Percentiles rank a stretch among this genome's conserved stretches.
phyloP scores from a whole-genome alignment of 2,113 vertebrate genomes.

The Phylloscopus trochiloides region DNA sequence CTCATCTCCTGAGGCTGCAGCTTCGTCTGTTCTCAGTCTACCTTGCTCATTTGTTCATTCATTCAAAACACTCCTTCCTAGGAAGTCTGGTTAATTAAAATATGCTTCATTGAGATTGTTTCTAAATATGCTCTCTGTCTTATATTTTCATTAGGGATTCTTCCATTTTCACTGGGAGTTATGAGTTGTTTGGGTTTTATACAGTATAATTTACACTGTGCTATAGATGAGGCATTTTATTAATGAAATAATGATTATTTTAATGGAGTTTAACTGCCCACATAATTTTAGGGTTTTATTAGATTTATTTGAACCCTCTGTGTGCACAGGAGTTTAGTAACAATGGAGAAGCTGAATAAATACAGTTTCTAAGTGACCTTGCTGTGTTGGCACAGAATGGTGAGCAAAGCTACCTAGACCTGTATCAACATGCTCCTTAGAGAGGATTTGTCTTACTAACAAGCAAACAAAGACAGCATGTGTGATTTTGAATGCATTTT shows the following conservation, averaged over 20 bases:
- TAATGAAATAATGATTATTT: not conserved
- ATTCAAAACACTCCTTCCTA: not conserved
- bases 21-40: not conserved
- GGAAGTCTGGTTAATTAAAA: not conserved
- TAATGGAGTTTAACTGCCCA: not conserved
- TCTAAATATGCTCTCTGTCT: not conserved
- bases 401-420: not conserved
- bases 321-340: not conserved
- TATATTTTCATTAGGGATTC: not conserved
- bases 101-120: not conserved
- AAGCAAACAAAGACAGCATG: not conserved
- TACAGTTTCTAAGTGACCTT: not conserved
- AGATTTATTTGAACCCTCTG: not conserved
- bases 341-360: not conserved
- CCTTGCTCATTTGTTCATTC: not conserved
- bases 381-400: not conserved
- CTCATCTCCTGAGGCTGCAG: not conserved
- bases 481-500: not conserved
- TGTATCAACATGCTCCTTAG: not conserved
- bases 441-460: conserved; percentile 47
- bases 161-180: not conserved
- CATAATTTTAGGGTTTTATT: not conserved
- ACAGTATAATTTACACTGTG: not conserved
- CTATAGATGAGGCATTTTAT: not conserved
- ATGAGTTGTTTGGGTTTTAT: not conserved